Evolutionary conservation across 2,888 invertebrate genomes (phyloP).

Genomic region (Cephus pulcher): DNA sequence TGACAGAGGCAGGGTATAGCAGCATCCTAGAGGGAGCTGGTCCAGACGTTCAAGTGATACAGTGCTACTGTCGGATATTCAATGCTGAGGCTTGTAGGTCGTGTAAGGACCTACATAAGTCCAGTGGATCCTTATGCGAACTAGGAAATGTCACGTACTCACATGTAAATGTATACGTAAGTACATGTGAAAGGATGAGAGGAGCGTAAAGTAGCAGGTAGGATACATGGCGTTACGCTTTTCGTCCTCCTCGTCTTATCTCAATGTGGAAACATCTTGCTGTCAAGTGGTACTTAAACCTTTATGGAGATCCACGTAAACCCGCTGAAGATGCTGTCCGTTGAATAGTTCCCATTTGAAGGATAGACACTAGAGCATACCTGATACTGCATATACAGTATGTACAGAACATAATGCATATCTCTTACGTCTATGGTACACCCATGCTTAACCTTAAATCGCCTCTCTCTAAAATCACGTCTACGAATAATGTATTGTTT

Average conservation of each 20-base stretch:
- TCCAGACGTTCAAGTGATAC: neutral
- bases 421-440: neutral
- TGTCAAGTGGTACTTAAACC: neutral
- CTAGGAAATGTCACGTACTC: neutral
- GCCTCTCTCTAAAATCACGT: neutral
- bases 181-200: neutral
- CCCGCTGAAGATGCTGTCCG: neutral
- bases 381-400: neutral
- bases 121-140: neutral
- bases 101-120: neutral
- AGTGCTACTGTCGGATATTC: neutral
- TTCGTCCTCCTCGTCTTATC: neutral
- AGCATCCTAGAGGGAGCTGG: neutral
- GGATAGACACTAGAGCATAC: neutral
- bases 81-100: neutral
- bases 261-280: neutral
- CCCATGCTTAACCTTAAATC: neutral
- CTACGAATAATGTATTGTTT: neutral
- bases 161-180: neutral
- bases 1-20: neutral
- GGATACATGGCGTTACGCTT: neutral
- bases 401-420: neutral
- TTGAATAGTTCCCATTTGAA: neutral
- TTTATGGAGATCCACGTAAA: neutral
- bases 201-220: neutral